These are phyloP conservation scores for Camarhynchus parvulus DNA, from an alignment of 2,113 vertebrate species.

Conservation along the genomic window DNA sequence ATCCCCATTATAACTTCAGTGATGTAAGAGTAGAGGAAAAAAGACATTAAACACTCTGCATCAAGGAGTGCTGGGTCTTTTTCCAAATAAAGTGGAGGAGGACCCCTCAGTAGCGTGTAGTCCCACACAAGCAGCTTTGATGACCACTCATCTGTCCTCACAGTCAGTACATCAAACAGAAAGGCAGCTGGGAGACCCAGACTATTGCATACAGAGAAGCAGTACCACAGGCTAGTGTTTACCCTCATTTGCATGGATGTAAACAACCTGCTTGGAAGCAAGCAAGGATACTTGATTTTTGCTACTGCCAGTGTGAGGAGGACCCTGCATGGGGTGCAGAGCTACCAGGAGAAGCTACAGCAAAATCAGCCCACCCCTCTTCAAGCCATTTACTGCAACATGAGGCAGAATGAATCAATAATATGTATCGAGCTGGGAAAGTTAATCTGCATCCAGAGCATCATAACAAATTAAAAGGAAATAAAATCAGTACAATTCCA, in stretches of 20 bases:
- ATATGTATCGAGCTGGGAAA: conserved; percentile 35
- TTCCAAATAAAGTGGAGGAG: not conserved
- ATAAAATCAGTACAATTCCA: conserved; percentile 60
- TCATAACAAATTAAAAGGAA: conserved; percentile 70
- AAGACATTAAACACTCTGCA: not conserved
- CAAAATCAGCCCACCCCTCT: not conserved
- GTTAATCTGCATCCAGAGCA: conserved; percentile 63
- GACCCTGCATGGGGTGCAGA: not conserved
- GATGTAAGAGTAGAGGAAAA: not conserved
- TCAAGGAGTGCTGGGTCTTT: not conserved
- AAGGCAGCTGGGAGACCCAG: not conserved
- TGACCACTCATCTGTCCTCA: not conserved
- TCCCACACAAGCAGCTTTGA: not conserved
- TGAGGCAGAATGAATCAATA: conserved; percentile 51
- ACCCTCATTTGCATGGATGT: not conserved
- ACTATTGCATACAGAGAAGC: not conserved
- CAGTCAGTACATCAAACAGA: not conserved
- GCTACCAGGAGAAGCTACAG: not conserved
- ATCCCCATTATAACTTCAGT: not conserved
- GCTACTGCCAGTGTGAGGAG: rapidly evolving
- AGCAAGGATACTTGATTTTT: not conserved
- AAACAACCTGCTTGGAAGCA: not conserved
- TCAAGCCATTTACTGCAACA: conserved; percentile 3
- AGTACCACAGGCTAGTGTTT: not conserved
- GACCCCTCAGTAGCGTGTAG: not conserved